Base-by-base conservation (phyloP, 2,888 invertebrate genomes). In the Microplitis deprimator region DNA sequence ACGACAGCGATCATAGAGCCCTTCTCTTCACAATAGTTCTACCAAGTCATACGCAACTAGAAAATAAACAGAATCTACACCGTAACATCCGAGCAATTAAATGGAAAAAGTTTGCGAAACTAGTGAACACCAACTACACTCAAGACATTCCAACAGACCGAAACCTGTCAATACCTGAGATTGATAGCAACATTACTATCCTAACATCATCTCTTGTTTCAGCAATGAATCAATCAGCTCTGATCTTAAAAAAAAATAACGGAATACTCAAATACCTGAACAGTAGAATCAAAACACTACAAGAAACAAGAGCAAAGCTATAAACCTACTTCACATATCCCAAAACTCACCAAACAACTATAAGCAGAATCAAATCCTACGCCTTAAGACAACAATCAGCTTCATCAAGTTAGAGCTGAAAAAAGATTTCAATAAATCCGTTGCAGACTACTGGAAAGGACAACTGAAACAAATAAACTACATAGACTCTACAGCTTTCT, bases 391-490 rank as follows among this genome's bases (percentile, higher is more conserved):
- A 40, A 69, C 38, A 10, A 41, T 39, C 8, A 16, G 5, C 4
- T 5, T 10, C 5, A 10, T 67, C 2, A 13, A 70, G 1, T 40
- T 40, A 20, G 75, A 70, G 29, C 69, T 75, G 10, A 64, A 29
- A 50, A n/a, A 38, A 29, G n/a, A 50, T 0, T 50, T 50, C 10
- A 50, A 50, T 13, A 50, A 50, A 50, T 50, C 70, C 0, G 16
- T n/a, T 7, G 70, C 41, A n/a, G 20, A 38, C n/a, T 38, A 59
- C 8, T 76, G 76, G 76, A 38, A 29, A 1, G 6, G 7, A 0
- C 65, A 71, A 65, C 6, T 76, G 2, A 76, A 76, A 60, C 6
- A 10, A 38, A 76, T 67, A 6, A 40, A 76, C 39, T 40, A 71
- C 16, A 65, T 16, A 65, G 38, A 38, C 1, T 6, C 65, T 4